A percentile compares a stretch with the other conserved stretches of the same genome.
These are phyloP conservation scores for Daktulosphaira vitifoliae DNA, from an alignment of 1,140 invertebrate genomes.

Conservation along the genomic window DNA sequence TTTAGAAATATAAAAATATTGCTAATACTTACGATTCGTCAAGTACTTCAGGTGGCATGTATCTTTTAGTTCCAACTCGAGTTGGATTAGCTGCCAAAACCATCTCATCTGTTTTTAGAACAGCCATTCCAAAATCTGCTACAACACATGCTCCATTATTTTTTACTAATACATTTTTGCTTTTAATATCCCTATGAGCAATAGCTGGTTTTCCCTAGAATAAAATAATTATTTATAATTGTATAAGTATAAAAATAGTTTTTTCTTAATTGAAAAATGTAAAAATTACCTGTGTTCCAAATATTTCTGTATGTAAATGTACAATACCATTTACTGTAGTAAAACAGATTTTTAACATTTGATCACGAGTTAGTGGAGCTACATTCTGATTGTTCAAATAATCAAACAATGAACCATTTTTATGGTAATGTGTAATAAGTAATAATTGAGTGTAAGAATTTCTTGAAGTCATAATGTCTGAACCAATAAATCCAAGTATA, in stretches of 20 bases:
- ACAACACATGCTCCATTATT: constrained; percentile 81
- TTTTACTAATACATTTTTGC: constrained; percentile 91
- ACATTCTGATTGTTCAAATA: constrained; percentile 54
- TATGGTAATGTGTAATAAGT: constrained; percentile 88
- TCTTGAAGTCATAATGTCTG: constrained; percentile 70
- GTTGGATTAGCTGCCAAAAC: constrained; percentile 45
- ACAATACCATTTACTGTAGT: constrained; percentile 79
- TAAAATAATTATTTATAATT: not conserved
- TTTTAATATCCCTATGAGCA: constrained; percentile 90
- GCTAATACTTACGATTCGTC: constrained; percentile 59
- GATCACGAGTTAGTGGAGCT: constrained; percentile 58
- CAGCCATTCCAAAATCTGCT: constrained; percentile 87
- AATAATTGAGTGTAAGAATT: constrained; percentile 80
- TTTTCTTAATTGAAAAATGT: too few relatives aligned
- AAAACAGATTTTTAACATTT: constrained; percentile 71
- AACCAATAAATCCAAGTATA: constrained; percentile 82
- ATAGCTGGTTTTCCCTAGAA: constrained; percentile 72
- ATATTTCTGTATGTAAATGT: constrained; percentile 90
- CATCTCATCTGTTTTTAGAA: constrained; percentile 45
- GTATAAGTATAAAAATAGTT: not conserved
- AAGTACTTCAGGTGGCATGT: constrained; percentile 90
- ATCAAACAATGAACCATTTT: constrained; percentile 85
- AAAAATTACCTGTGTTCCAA: constrained; percentile 57
- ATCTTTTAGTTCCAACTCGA: constrained; percentile 73
- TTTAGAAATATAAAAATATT: too few relatives aligned